A percentile compares a stretch with the other conserved stretches of the same genome.
Conservation (phyloP, 2,797 vertebrate species). For the Chelon auratus region DNA sequence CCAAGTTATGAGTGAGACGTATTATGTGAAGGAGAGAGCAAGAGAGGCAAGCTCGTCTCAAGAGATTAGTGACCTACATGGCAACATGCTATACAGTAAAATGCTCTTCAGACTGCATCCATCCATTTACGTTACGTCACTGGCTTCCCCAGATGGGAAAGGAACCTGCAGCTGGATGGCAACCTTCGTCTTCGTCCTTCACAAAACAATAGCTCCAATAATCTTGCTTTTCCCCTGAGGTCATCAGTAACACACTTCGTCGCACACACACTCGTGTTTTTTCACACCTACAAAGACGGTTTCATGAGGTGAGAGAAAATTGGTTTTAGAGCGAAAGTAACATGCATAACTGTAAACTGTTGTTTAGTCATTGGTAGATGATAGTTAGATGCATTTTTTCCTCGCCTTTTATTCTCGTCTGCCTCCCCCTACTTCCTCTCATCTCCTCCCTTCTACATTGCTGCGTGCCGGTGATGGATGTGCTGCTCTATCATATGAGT, state of each 20-base stretch:
- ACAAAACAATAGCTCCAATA: constrained; percentile 73
- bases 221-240: constrained; percentile 47
- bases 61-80: constrained; percentile 71
- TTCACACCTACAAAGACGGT: constrained; percentile 7
- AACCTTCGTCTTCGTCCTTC: constrained; percentile 72
- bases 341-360: constrained; percentile 15
- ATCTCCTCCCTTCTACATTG: constrained; percentile 52
- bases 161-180: constrained; percentile 49
- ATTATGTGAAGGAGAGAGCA: constrained; percentile 44
- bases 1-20: constrained; percentile 15
- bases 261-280: constrained; percentile 1
- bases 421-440: constrained; percentile 29
- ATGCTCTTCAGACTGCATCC: constrained; percentile 46
- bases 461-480: constrained; percentile 65
- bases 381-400: constrained; percentile 44
- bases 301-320: constrained; percentile 10
- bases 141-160: constrained; percentile 47
- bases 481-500: constrained; percentile 75
- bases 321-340: constrained; percentile 1
- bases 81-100: constrained; percentile 66
- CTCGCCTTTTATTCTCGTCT: constrained; percentile 36
- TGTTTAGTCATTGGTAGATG: constrained; percentile 14
- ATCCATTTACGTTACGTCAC: constrained; percentile 49
- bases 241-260: constrained; percentile 35
- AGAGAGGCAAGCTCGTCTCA: constrained; percentile 36